Evolutionary conservation across 2,113 vertebrate genomes (phyloP).

Genomic region (Leptosomus discolor): DNA sequence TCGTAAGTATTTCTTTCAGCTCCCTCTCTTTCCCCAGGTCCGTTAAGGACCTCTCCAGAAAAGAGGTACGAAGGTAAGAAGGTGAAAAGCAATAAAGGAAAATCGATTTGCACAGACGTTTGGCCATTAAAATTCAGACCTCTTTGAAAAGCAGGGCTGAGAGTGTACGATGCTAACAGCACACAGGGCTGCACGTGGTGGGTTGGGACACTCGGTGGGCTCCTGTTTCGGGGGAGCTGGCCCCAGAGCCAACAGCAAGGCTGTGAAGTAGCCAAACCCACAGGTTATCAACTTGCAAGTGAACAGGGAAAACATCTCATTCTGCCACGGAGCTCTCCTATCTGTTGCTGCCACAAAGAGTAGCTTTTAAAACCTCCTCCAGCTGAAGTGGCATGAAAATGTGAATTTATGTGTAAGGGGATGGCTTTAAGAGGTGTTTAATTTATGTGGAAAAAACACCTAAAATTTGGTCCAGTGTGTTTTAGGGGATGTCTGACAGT

Average conservation of each 20-base stretch:
- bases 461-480: background rate
- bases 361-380: background rate
- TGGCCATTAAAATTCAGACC: background rate
- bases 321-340: background rate
- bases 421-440: slow-evolving; percentile 4
- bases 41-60: background rate
- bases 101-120: background rate
- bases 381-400: background rate
- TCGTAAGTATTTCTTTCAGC: background rate
- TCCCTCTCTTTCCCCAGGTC: background rate
- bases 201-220: rapidly evolving
- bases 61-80: background rate
- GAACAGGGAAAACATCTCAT: background rate
- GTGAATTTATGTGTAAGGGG: background rate
- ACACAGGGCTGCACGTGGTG: rapidly evolving
- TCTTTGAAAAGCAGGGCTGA: background rate
- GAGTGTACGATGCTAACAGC: background rate
- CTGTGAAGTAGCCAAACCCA: background rate
- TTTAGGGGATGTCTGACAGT: background rate
- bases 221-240: background rate
- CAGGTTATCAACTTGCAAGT: rapidly evolving
- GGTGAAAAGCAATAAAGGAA: background rate
- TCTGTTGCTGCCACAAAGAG: background rate
- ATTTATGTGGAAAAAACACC: background rate
- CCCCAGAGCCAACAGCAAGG: background rate